These are phyloP conservation scores for Neomonachus schauinslandi DNA, from an alignment of 2,113 vertebrate genomes.

Conservation along the genomic window DNA sequence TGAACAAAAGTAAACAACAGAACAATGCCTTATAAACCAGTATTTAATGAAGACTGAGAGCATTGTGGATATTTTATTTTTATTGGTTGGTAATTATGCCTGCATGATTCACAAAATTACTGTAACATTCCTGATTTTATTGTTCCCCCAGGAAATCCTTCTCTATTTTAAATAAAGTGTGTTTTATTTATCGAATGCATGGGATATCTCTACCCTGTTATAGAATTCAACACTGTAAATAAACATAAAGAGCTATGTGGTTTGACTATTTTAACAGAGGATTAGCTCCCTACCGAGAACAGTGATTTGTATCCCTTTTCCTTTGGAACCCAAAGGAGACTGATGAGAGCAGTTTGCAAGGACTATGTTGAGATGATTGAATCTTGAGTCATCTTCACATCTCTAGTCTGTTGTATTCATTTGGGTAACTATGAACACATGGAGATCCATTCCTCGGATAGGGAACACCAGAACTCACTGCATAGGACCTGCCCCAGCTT, in stretches of 20 bases:
- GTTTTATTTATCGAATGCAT: neutral
- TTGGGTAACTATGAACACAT: neutral
- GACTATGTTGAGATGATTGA: neutral
- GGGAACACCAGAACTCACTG: neutral
- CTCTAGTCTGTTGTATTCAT: neutral
- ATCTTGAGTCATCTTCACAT: neutral
- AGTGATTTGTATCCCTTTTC: slow-evolving; percentile 20
- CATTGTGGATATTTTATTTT: slow-evolving; percentile 24
- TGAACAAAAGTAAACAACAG: neutral
- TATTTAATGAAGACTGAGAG: neutral
- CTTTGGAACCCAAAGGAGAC: slow-evolving; percentile 56
- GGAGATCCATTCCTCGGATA: neutral
- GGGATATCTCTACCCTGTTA: neutral
- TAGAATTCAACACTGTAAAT: neutral
- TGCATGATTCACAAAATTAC: neutral
- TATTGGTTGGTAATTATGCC: slow-evolving; percentile 1
- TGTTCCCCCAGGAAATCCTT: slow-evolving; percentile 16
- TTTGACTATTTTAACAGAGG: slow-evolving; percentile 22
- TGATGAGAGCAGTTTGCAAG: neutral
- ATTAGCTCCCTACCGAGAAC: slow-evolving; percentile 20
- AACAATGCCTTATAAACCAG: neutral
- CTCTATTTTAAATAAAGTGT: neutral
- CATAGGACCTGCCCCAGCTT: neutral
- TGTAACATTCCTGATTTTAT: neutral
- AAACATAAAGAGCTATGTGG: neutral